Evolutionary conservation across 2,113 vertebrate genomes (phyloP), one percentile per base, ranked within the genome.

Genomic region (Catharus fuscescens): DNA sequence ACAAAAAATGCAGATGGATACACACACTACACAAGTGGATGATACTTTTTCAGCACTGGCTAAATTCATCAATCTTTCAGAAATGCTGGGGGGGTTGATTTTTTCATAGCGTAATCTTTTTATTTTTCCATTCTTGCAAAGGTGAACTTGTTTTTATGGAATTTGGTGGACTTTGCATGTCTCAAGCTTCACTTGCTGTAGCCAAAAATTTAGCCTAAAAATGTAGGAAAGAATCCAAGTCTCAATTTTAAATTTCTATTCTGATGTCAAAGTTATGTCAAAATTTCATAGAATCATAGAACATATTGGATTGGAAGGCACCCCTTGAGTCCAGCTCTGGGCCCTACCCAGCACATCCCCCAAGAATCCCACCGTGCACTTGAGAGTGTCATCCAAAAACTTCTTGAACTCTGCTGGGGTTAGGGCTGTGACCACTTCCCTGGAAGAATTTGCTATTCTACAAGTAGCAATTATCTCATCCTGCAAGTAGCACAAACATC

Each of bases 381-480:
- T 16, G 36, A 14, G 29, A 48, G 6, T 5, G 12, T 44, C 1
- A 0, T 44, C 42, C 36, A 44, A 72, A 72, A 0, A 0, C 4
- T 26, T 12, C 50, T 26, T 57, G 42, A 65, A 17, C 16, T 34
- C 50, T 15, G 34, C 31, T 5, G 2, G 32, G 14, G 31, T 44
- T 29, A 23, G 52, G 38, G 67, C 52, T 65, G 12, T 32, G 66
- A 40, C 36, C 21, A 14, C 44, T 44, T 23, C 26, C 14, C 67
- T 38, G 52, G 18, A 50, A 53, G 40, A 78, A 65, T 72, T 50
- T 65, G 18, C 44, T 65, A 8, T 62, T 7, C 16, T 28, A 54
- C 66, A 29, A 47, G 21, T 47, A 47, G 47, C 19, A 47, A 47
- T 47, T 47, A 47, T 47, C 5, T 36, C 16, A 54, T 18, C 66